Evolutionary conservation across 2,113 vertebrate genomes (phyloP).

Genomic region (Asarcornis scutulata): DNA sequence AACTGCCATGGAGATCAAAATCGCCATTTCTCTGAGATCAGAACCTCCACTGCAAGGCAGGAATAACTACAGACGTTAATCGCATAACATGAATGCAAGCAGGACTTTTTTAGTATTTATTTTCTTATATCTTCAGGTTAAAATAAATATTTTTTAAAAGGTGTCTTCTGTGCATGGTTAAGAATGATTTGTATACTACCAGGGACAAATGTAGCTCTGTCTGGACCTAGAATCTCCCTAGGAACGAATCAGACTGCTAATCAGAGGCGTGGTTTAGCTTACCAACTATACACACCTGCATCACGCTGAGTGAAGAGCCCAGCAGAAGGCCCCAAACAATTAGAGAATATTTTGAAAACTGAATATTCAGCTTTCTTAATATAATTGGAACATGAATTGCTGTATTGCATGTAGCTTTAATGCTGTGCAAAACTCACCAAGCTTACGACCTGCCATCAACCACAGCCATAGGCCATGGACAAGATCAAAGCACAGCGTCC

Average conservation of each 20-base stretch:
- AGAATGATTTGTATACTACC: not conserved
- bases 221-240: not conserved
- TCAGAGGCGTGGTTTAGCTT: not conserved
- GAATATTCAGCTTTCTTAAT: not conserved
- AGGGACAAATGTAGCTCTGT: not conserved
- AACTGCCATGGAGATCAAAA: not conserved
- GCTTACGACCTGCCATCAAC: not conserved
- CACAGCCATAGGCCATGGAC: not conserved
- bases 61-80: not conserved
- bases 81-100: not conserved
- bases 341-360: not conserved
- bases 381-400: not conserved
- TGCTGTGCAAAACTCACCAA: not conserved
- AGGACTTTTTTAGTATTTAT: not conserved
- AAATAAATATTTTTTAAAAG: not conserved
- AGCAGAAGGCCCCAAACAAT: not conserved
- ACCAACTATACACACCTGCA: not conserved
- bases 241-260: not conserved
- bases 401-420: not conserved
- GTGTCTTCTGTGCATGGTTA: not conserved
- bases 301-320: not conserved
- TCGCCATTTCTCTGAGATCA: not conserved
- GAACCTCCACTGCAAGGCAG: not conserved
- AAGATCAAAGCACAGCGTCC: slow-evolving; percentile 16
- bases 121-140: not conserved